A percentile compares a stretch with the other conserved stretches of the same genome.
These are phyloP conservation scores for Drosophila ustulata DNA, from an alignment of 2,888 invertebrate genomes.

Conservation along the genomic window DNA sequence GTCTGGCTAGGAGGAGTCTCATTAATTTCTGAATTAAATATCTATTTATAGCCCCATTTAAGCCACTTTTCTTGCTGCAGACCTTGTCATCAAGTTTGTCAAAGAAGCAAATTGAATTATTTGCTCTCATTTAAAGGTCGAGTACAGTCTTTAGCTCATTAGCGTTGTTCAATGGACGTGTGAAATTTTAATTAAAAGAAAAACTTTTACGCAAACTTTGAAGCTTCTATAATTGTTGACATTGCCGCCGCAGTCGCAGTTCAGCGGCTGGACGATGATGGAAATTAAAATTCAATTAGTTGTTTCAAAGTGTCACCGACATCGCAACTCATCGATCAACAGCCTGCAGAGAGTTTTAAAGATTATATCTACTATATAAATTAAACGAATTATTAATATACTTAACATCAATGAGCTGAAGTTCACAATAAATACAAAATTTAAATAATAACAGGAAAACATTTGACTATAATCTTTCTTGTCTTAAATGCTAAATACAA, in stretches of 20 bases:
- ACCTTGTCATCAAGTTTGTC: constrained; percentile 6
- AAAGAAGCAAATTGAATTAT: constrained; percentile 26
- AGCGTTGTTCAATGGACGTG: constrained; percentile 24
- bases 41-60: constrained; percentile 35
- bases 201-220: constrained; percentile 27
- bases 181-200: constrained; percentile 33
- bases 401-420: too few species aligned
- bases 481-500: too few species aligned
- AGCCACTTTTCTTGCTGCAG: constrained; percentile 18
- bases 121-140: constrained; percentile 16
- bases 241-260: too few species aligned
- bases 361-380: background rate
- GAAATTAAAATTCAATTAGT: constrained; percentile 21
- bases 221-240: constrained; percentile 13
- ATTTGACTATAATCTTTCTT: too few species aligned
- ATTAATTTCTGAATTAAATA: constrained; percentile 22
- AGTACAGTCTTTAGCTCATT: constrained; percentile 11
- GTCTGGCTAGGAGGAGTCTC: background rate
- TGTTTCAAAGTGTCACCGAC: constrained; percentile 6
- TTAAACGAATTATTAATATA: background rate
- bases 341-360: background rate
- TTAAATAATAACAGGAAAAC: too few species aligned
- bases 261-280: constrained; percentile 1
- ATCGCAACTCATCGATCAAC: background rate
- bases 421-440: too few species aligned